phyloP scores from a whole-genome alignment of 1,140 invertebrate genomes.

The Solenopsis invicta region DNA sequence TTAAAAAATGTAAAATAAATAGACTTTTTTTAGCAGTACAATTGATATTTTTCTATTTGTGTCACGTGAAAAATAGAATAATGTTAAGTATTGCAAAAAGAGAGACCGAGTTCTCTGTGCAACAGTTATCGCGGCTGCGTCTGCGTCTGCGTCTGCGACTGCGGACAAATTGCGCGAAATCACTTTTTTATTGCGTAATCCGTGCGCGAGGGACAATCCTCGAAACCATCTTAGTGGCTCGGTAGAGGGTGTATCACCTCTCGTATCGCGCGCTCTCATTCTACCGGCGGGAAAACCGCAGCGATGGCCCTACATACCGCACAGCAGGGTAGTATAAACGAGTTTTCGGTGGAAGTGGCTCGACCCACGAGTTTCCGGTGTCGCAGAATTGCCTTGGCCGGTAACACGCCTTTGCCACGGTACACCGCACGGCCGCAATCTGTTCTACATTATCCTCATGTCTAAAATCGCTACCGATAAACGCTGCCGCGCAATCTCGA shows the following conservation, averaged over 20 bases:
- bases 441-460: constrained; percentile 54
- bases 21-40: too few species aligned
- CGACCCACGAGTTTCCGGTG: constrained; percentile 59
- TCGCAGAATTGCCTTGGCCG: constrained; percentile 54
- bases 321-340: constrained; percentile 60
- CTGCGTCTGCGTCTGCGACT: neutral
- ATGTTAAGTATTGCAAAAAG: neutral
- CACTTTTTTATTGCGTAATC: constrained; percentile 50
- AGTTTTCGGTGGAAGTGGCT: constrained; percentile 58
- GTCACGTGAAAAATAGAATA: neutral
- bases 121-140: neutral
- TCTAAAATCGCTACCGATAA: constrained; percentile 54
- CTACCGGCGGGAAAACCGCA: constrained; percentile 37
- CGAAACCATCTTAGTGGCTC: constrained; percentile 43
- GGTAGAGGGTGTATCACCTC: constrained; percentile 34
- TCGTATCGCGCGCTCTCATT: constrained; percentile 39
- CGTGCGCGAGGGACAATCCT: constrained; percentile 36
- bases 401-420: constrained; percentile 54
- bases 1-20: too few species aligned
- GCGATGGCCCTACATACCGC: constrained; percentile 59
- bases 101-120: neutral
- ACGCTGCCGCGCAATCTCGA: constrained; percentile 16
- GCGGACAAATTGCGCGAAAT: constrained; percentile 28
- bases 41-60: too few species aligned
- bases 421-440: constrained; percentile 57